A percentile compares a stretch with the other conserved stretches of the same genome.
phyloP scores from a whole-genome alignment of 2,797 vertebrate genomes.

The Crocodylus rhombifer region DNA sequence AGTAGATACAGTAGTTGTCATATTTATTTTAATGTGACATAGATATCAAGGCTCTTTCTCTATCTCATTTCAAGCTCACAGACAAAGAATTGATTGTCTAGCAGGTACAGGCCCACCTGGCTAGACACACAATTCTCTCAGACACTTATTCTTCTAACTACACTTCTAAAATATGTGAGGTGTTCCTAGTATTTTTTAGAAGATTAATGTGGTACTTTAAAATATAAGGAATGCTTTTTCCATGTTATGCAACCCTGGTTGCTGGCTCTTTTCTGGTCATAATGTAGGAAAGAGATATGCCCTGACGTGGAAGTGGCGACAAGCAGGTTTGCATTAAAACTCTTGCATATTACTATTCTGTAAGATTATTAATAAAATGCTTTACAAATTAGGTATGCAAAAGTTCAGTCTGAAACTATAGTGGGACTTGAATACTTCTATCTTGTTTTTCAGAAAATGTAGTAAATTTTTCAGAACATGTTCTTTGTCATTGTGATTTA shows the following conservation, averaged over 20 bases:
- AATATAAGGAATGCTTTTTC: too few relatives aligned
- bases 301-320: neutral
- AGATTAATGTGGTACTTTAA: neutral
- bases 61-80: neutral
- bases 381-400: neutral
- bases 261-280: neutral
- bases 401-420: neutral
- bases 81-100: neutral
- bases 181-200: too few relatives aligned
- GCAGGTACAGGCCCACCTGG: neutral
- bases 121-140: neutral
- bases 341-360: neutral
- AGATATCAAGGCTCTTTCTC: neutral
- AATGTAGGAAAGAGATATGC: neutral
- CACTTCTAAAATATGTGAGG: neutral
- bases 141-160: neutral
- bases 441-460: neutral
- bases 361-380: neutral
- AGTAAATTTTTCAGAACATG: too few relatives aligned
- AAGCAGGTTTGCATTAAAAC: neutral
- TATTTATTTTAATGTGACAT: neutral
- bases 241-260: neutral
- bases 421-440: neutral
- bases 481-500: neutral
- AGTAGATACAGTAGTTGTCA: slow-evolving; percentile 27